Evolutionary conservation across 2,888 invertebrate genomes (phyloP).

Genomic region (Sepiola atlantica): DNA sequence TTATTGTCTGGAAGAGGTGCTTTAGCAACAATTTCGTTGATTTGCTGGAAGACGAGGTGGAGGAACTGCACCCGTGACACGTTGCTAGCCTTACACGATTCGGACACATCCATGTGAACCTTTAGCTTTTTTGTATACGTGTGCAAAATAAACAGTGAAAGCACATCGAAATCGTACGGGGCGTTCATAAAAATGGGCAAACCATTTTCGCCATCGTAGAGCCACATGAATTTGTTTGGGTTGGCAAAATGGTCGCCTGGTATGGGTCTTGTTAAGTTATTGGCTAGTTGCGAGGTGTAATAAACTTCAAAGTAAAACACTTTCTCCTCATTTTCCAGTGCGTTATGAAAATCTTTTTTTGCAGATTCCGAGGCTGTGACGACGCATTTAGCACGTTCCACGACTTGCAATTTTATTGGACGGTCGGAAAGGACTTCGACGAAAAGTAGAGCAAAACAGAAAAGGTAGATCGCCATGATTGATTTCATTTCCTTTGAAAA

Average conservation of each 20-base stretch:
- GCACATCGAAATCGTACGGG: not conserved
- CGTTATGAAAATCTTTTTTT: not conserved
- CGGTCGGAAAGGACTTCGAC: not conserved
- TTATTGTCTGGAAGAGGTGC: not conserved
- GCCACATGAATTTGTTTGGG: not conserved
- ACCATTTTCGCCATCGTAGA: not conserved
- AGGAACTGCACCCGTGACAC: not conserved
- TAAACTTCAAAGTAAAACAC: not conserved
- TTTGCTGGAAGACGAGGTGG: not conserved
- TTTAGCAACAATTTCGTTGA: not conserved
- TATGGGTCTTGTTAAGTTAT: not conserved
- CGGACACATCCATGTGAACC: not conserved
- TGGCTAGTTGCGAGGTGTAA: not conserved
- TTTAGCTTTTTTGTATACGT: not conserved
- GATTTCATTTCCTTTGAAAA: too few relatives aligned
- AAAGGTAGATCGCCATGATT: not conserved
- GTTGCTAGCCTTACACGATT: not conserved
- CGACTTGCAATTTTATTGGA: not conserved
- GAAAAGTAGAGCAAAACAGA: not conserved
- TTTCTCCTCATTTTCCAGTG: not conserved
- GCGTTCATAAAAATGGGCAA: not conserved
- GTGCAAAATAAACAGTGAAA: not conserved
- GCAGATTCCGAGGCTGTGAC: not conserved
- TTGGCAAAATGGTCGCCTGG: slow-evolving; percentile 23
- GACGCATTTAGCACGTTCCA: not conserved